Conservation (phyloP, 1,140 invertebrate genomes). For the Coboldia fuscipes region DNA sequence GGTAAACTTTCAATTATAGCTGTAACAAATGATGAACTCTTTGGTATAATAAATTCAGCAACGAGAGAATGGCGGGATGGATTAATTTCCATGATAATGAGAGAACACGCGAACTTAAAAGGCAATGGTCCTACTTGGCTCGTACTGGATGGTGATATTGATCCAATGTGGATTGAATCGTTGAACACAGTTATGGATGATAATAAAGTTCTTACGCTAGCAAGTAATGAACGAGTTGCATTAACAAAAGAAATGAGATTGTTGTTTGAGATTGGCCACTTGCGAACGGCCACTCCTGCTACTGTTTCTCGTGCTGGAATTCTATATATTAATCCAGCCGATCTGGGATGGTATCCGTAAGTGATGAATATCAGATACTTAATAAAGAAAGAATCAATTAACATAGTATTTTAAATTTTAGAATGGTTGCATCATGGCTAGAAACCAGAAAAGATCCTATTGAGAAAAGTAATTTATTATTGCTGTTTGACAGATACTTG, state of each 20-base stretch:
- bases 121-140: slow-evolving; percentile 87
- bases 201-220: slow-evolving; percentile 73
- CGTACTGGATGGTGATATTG: slow-evolving; percentile 87
- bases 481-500: slow-evolving; percentile 92
- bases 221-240: slow-evolving; percentile 86
- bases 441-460: slow-evolving; percentile 47
- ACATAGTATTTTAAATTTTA: slow-evolving; percentile 11
- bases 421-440: slow-evolving; percentile 79
- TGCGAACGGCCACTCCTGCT: slow-evolving; percentile 83
- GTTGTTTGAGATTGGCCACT: slow-evolving; percentile 83
- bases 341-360: slow-evolving; percentile 94
- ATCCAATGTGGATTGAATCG: slow-evolving; percentile 95
- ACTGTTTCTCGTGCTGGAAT: slow-evolving; percentile 89
- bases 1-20: too few species aligned
- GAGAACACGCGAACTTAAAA: slow-evolving; percentile 73
- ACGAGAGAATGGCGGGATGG: slow-evolving; percentile 96
- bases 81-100: slow-evolving; percentile 78
- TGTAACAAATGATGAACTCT: slow-evolving; percentile 91
- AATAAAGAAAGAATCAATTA: too few species aligned
- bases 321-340: slow-evolving; percentile 75
- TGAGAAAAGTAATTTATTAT: slow-evolving; percentile 59
- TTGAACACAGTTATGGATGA: slow-evolving; percentile 76
- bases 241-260: slow-evolving; percentile 77
- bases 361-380: too few species aligned
- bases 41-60: slow-evolving; percentile 84